Conservation (phyloP, 2,888 invertebrate species). For the Abrostola tripartita region DNA sequence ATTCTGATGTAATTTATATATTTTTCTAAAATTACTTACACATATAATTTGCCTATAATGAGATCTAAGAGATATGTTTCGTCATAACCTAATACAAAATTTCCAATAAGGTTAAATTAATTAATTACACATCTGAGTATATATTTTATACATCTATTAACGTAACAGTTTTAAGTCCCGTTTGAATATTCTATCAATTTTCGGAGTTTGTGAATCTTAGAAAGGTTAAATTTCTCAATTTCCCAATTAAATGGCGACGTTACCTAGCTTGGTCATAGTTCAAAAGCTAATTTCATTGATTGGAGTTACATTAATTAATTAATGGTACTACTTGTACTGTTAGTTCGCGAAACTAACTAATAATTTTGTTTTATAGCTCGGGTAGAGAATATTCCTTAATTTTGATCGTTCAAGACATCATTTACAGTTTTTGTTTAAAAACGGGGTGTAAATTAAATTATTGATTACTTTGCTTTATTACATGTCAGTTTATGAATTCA, state of each 20-base stretch:
- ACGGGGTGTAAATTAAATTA: no score
- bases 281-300: not conserved
- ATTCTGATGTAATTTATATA: constrained; percentile 53
- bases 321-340: no score
- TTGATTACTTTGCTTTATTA: no score
- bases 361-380: no score
- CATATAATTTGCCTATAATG: constrained; percentile 50
- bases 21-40: constrained; percentile 59
- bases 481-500: not conserved
- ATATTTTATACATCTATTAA: constrained; percentile 23
- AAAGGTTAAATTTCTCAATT: not conserved
- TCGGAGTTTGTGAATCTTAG: not conserved
- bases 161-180: constrained; percentile 44
- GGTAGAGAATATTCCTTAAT: no score
- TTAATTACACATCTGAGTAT: constrained; percentile 18
- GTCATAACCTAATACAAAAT: constrained; percentile 43
- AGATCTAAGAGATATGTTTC: constrained; percentile 66
- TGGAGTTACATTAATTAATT: no score
- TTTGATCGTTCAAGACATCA: no score
- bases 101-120: constrained; percentile 25
- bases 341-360: no score
- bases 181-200: constrained; percentile 23
- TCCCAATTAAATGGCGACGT: no score
- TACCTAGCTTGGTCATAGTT: no score
- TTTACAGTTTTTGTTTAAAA: no score